Evolutionary conservation across 2,113 vertebrate species (phyloP).

Genomic region (Cnemophilus loriae): DNA sequence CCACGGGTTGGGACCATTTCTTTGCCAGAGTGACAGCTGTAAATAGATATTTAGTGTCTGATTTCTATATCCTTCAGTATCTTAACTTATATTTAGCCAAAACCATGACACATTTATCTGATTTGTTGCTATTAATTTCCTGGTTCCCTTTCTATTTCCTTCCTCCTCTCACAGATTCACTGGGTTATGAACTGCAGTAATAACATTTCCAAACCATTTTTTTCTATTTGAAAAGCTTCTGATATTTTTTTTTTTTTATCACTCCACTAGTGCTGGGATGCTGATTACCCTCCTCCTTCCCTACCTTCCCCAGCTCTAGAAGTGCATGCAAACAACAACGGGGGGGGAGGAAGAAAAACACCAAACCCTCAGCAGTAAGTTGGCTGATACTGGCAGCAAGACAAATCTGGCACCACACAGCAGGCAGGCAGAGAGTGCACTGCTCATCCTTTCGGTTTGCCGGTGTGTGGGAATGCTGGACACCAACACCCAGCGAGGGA

Average conservation of each 20-base stretch:
- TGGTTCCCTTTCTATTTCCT: not conserved
- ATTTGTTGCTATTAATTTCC: constrained; percentile 37
- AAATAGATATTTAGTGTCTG: not conserved
- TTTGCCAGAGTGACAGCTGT: not conserved
- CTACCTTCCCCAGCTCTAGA: constrained; percentile 17
- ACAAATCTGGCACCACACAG: constrained; percentile 77
- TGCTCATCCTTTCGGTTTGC: constrained; percentile 69
- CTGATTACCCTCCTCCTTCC: constrained; percentile 5
- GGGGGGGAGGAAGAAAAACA: fast-evolving
- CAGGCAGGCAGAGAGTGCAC: constrained; percentile 64
- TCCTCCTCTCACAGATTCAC: not conserved
- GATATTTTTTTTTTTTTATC: not conserved
- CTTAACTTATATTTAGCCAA: not conserved
- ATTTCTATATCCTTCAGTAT: not conserved
- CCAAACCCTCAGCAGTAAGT: constrained; percentile 68
- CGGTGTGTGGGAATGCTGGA: constrained; percentile 75
- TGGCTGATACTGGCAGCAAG: constrained; percentile 75
- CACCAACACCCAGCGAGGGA: constrained; percentile 50
- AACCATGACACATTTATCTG: not conserved
- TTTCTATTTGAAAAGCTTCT: not conserved
- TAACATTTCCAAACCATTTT: constrained; percentile 8
- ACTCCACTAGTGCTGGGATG: not conserved
- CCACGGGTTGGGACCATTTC: not conserved
- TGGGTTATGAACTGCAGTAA: constrained; percentile 17
- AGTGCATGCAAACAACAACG: constrained; percentile 30